These are phyloP conservation scores for Trachemys scripta DNA, from an alignment of 2,113 vertebrate genomes.

Conservation along the genomic window DNA sequence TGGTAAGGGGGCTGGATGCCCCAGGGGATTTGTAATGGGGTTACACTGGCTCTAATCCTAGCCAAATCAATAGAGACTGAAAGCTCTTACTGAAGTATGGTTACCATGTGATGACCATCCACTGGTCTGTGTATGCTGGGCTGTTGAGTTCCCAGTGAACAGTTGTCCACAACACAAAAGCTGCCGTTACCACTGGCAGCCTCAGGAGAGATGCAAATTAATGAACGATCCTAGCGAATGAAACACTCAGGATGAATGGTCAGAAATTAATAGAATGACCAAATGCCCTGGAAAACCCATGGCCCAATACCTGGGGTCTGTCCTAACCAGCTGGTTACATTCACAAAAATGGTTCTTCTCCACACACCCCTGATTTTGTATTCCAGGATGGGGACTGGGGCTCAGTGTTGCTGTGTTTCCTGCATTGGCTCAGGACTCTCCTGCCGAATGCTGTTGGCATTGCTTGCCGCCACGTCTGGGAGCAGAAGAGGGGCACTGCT, in stretches of 20 bases:
- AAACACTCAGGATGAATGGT: neutral
- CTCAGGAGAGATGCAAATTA: neutral
- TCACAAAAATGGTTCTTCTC: neutral
- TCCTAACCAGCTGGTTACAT: neutral
- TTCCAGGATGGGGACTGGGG: neutral
- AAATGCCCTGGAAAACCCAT: accelerated
- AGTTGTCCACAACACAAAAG: neutral
- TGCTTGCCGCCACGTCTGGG: too few species aligned
- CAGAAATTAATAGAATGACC: neutral
- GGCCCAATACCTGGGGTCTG: neutral
- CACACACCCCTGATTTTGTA: neutral
- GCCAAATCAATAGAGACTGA: neutral
- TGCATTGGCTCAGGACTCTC: neutral
- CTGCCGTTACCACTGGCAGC: neutral
- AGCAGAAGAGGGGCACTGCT: too few species aligned
- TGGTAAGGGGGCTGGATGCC: neutral
- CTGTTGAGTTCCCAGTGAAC: neutral
- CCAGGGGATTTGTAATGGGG: neutral
- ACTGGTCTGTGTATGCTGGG: neutral
- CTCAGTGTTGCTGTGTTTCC: neutral
- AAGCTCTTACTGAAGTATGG: neutral
- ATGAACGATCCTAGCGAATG: neutral
- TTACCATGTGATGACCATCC: accelerated
- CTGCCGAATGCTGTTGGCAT: too few species aligned
- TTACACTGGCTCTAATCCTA: neutral